Evolutionary conservation across 1,140 invertebrate species (phyloP).

Genomic region (Hylyphantes graminicola): DNA sequence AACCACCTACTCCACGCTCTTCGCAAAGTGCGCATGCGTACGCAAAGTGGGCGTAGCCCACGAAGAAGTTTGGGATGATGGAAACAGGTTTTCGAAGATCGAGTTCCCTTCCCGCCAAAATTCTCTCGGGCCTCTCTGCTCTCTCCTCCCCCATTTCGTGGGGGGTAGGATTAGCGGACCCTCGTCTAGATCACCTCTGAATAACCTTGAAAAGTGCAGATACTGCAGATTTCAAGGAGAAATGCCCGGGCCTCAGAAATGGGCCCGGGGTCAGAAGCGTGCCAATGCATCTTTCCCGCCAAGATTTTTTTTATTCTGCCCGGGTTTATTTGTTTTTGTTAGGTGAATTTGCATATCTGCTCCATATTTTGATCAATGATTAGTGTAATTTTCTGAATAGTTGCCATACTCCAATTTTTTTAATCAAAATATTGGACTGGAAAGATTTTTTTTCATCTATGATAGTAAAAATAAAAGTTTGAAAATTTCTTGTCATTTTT

Average conservation of each 20-base stretch:
- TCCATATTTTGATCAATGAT: too few species aligned
- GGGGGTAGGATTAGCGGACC: slow-evolving; percentile 28
- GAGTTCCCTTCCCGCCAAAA: slow-evolving; percentile 47
- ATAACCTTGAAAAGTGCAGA: slow-evolving; percentile 44
- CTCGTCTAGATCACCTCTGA: slow-evolving; percentile 44
- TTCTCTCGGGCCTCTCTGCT: slow-evolving; percentile 21
- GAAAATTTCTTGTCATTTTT: too few species aligned
- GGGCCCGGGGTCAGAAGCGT: slow-evolving; percentile 38
- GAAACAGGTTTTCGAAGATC: slow-evolving; percentile 27
- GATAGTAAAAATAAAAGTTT: too few species aligned
- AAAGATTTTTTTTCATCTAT: too few species aligned
- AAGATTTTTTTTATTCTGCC: background rate
- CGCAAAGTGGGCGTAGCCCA: slow-evolving; percentile 44
- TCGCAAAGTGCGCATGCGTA: slow-evolving; percentile 36
- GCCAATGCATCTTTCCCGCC: slow-evolving; percentile 30
- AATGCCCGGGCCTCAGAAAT: background rate
- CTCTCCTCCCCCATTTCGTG: slow-evolving; percentile 22
- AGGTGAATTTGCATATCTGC: background rate
- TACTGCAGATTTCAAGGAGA: background rate
- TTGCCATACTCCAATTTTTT: too few species aligned
- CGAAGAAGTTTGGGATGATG: slow-evolving; percentile 23
- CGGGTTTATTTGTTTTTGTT: slow-evolving; percentile 18
- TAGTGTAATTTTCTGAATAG: too few species aligned
- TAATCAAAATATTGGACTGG: too few species aligned
- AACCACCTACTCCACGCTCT: background rate